A percentile compares a stretch with the other conserved stretches of the same genome.
Evolutionary conservation across 2,113 vertebrate species (phyloP).

Genomic region (Urocynchramus pylzowi): DNA sequence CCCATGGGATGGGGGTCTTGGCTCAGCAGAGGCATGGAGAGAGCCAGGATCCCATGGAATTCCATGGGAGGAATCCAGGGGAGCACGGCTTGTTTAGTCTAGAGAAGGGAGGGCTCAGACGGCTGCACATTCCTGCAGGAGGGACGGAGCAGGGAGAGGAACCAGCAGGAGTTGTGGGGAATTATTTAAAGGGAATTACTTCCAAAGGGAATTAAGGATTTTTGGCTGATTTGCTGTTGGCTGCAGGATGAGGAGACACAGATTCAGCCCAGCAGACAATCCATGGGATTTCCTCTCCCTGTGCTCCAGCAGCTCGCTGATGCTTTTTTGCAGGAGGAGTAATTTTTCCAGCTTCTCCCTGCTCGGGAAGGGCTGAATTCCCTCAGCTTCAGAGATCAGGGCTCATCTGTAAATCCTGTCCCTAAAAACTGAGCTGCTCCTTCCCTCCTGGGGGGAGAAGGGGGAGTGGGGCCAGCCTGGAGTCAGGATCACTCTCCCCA

Average conservation of each 20-base stretch:
- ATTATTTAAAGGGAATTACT: background rate
- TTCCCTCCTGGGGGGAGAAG: fast-evolving
- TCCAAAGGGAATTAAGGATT: background rate
- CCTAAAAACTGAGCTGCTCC: background rate
- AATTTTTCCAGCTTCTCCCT: background rate
- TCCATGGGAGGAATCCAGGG: background rate
- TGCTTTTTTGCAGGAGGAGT: background rate
- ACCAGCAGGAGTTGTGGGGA: fast-evolving
- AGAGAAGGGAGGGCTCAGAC: background rate
- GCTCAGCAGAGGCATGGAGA: background rate
- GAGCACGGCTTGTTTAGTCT: conserved; percentile 19
- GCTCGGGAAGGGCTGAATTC: background rate
- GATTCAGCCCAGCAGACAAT: background rate
- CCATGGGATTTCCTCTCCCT: background rate
- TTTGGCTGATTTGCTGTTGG: background rate
- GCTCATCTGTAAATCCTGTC: background rate
- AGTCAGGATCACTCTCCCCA: fast-evolving
- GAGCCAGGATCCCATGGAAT: fast-evolving
- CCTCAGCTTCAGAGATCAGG: background rate
- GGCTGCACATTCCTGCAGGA: background rate
- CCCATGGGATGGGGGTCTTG: fast-evolving
- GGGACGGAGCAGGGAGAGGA: background rate
- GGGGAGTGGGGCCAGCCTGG: fast-evolving
- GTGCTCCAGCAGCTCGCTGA: background rate
- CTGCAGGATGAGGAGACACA: background rate